Evolutionary conservation across 2,797 vertebrate species (phyloP), one percentile per base, ranked within the genome.

Genomic region (Parotocinclus haroldoi): DNA sequence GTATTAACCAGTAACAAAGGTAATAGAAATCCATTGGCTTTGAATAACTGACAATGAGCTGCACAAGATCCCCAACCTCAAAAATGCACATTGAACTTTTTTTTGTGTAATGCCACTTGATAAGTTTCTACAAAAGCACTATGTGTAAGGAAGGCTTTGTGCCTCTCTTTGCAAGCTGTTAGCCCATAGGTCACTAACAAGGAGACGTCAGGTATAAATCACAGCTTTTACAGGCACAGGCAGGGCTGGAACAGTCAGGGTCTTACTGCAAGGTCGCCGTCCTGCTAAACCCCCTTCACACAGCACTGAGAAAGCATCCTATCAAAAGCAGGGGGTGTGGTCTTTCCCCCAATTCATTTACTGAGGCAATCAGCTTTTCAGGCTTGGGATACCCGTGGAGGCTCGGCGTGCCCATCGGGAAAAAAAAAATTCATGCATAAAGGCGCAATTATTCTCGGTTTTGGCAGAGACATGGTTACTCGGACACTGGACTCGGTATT

Each of bases 401-500:
- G 7, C 14, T 40, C 38, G 12, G 11, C 49, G 12, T 52, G 49
- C 50, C 46, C 37, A 9, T 48, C 45, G 16, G 37, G 51, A 45
- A 39, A 18, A 55, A 45, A 44, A 17, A 19, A n/a, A 86, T 68
- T 62, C 81, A 81, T 69, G 79, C 82, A 92, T 89, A 89, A 88
- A 85, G 85, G 82, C 82, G 77, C 78, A 81, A 82, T 84, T 86
- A 82, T 88, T 59, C 81, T 82, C 76, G 55, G 69, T 64, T 76
- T 88, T 92, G 89, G 89, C 89, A 86, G 77, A 69, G 72, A 68
- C 75, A 72, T 38, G 11, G 61, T 69, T 66, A 62, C 73, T 84
- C 82, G 75, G 85, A 84, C 81, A 84, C 82, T 86, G 80, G 82
- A 81, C 76, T 78, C 78, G 81, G 91, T 87, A 86, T 89, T 80